Percentiles rank a stretch among this genome's conserved stretches.
Evolutionary conservation across 1,140 invertebrate genomes (phyloP).

Genomic region (Drosophila tropicalis): DNA sequence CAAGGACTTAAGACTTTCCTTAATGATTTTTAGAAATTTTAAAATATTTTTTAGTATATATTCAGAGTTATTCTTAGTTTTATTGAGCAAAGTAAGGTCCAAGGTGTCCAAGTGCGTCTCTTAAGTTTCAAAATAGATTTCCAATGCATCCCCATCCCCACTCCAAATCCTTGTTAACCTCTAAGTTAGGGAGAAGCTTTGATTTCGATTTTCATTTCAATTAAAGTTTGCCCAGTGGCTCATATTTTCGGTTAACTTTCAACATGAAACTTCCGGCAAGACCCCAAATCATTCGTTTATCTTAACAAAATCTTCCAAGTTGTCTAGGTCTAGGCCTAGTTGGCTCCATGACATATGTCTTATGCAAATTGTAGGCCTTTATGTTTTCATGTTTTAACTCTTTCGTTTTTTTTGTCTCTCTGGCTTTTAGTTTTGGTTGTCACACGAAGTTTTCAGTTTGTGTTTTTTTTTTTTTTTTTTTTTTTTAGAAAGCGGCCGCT

Average conservation of each 20-base stretch:
- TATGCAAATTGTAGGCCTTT: slow-evolving; percentile 19
- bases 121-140: too few relatives aligned
- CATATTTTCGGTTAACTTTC: background rate
- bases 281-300: background rate
- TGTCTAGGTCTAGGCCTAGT: background rate
- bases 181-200: too few relatives aligned
- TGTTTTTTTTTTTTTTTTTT: slow-evolving; percentile 43
- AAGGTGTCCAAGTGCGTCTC: too few relatives aligned
- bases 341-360: background rate
- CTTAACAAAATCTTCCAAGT: background rate
- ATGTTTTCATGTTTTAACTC: slow-evolving; percentile 17
- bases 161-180: too few relatives aligned
- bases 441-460: background rate
- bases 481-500: slow-evolving; percentile 47
- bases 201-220: too few relatives aligned
- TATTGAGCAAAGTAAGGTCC: too few relatives aligned
- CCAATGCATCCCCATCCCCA: too few relatives aligned
- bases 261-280: background rate
- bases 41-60: too few relatives aligned
- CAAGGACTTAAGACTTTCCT: too few relatives aligned
- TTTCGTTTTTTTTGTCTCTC: slow-evolving; percentile 16
- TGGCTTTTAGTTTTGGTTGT: slow-evolving; percentile 1
- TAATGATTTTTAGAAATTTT: too few relatives aligned
- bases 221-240: background rate
- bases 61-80: too few relatives aligned